Evolutionary conservation across 2,113 vertebrate genomes (phyloP).

Genomic region (Cichladusa arquata): DNA sequence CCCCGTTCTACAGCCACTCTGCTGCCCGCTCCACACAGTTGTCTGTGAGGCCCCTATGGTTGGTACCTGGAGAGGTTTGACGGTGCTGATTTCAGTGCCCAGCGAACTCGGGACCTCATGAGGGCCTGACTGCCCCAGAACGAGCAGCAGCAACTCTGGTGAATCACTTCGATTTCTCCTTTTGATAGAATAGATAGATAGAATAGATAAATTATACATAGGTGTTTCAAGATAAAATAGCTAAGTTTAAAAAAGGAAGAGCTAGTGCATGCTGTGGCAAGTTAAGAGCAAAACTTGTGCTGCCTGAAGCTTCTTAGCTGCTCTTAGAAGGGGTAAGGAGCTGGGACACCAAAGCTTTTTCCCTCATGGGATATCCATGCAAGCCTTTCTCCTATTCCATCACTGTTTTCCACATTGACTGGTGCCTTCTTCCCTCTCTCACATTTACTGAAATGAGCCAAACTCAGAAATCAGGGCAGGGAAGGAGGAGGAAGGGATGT

Average conservation of each 20-base stretch:
- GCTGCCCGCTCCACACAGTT: rapidly evolving
- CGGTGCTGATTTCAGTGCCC: background rate
- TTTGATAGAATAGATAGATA: background rate
- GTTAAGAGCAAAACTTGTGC: background rate
- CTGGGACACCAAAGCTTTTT: background rate
- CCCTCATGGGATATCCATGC: background rate
- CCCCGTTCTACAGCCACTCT: rapidly evolving
- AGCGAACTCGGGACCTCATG: background rate
- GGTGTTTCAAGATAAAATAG: background rate
- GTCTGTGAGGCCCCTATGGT: rapidly evolving
- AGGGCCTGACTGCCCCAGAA: background rate
- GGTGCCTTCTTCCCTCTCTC: background rate
- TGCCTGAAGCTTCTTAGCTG: background rate
- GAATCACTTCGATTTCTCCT: background rate
- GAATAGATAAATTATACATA: background rate
- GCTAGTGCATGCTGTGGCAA: rapidly evolving
- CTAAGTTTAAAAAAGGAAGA: background rate
- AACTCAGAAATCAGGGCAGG: background rate
- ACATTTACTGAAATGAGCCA: background rate
- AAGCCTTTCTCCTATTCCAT: background rate
- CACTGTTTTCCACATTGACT: background rate
- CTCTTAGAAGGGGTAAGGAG: background rate
- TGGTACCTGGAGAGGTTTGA: background rate
- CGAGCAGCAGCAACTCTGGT: rapidly evolving
- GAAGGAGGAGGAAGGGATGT: background rate